Evolutionary conservation across 2,888 invertebrate genomes (phyloP).

Genomic region (Watsonalla cultraria): DNA sequence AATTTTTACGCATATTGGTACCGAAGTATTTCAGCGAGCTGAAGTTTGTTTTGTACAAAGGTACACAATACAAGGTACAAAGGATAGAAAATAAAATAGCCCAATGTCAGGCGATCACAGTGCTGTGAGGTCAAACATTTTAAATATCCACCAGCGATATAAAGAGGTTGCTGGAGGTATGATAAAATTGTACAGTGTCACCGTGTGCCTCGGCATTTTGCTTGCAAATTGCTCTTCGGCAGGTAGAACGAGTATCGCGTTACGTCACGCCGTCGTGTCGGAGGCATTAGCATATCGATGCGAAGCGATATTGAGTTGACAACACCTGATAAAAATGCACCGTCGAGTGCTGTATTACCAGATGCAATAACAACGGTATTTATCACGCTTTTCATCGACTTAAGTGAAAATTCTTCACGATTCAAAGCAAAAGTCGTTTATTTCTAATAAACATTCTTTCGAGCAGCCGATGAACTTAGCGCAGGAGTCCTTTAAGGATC

Average conservation of each 20-base stretch:
- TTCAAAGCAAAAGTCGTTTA: too few species aligned
- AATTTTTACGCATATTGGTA: too few species aligned
- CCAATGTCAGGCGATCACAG: neutral
- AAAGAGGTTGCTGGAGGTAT: conserved; percentile 9
- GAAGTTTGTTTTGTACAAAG: neutral
- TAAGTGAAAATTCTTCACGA: conserved; percentile 1
- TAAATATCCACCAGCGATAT: conserved; percentile 10
- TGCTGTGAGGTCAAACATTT: neutral
- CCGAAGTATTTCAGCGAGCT: neutral
- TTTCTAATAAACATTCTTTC: neutral
- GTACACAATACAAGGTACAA: neutral
- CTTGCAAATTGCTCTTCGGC: conserved; percentile 54
- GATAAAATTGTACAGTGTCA: conserved; percentile 23
- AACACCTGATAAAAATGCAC: conserved; percentile 36
- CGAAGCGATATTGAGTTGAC: conserved; percentile 17
- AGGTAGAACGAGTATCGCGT: conserved; percentile 47
- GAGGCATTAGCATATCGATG: conserved; percentile 52
- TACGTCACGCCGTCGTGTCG: conserved; percentile 33
- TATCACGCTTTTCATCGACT: conserved; percentile 5
- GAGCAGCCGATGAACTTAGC: too few species aligned
- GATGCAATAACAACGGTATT: neutral
- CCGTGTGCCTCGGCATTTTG: conserved; percentile 38
- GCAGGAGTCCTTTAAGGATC: too few species aligned
- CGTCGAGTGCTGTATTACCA: conserved; percentile 16
- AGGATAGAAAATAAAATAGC: neutral